These are phyloP conservation scores for Aphidoletes aphidimyza DNA, from an alignment of 2,888 invertebrate genomes.

Conservation along the genomic window DNA sequence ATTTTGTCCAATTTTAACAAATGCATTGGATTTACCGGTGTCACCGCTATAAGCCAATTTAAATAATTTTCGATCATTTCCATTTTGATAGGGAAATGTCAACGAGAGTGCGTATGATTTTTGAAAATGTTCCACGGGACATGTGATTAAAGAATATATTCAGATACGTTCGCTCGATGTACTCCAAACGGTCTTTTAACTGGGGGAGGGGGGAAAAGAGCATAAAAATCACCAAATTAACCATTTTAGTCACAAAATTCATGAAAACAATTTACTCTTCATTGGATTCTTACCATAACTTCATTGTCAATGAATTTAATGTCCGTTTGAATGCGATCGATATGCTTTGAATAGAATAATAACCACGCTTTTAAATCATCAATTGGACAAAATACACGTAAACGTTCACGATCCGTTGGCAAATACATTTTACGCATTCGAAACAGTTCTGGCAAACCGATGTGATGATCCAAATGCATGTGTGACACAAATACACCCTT, in stretches of 20 bases:
- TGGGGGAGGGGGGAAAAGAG: too few relatives aligned
- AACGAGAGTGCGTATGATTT: background rate
- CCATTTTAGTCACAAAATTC: too few relatives aligned
- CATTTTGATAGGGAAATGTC: background rate
- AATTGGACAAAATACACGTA: background rate
- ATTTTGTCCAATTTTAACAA: background rate
- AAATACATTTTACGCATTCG: background rate
- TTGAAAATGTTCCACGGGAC: background rate
- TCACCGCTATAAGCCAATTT: background rate
- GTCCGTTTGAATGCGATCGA: background rate
- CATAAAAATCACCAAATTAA: too few relatives aligned
- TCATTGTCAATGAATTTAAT: conserved; percentile 27
- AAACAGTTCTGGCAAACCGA: background rate
- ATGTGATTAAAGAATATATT: background rate
- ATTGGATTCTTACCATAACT: background rate
- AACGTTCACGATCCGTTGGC: background rate
- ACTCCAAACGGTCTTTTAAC: background rate
- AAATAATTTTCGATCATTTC: background rate
- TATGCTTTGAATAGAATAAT: background rate
- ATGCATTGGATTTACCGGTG: background rate
- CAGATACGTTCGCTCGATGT: background rate
- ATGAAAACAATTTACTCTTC: too few relatives aligned
- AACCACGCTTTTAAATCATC: conserved; percentile 21
- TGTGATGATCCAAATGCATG: conserved; percentile 13
- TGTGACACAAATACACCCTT: conserved; percentile 5